Evolutionary conservation across 2,888 invertebrate species (phyloP).

Genomic region (Drosophila siamana): DNA sequence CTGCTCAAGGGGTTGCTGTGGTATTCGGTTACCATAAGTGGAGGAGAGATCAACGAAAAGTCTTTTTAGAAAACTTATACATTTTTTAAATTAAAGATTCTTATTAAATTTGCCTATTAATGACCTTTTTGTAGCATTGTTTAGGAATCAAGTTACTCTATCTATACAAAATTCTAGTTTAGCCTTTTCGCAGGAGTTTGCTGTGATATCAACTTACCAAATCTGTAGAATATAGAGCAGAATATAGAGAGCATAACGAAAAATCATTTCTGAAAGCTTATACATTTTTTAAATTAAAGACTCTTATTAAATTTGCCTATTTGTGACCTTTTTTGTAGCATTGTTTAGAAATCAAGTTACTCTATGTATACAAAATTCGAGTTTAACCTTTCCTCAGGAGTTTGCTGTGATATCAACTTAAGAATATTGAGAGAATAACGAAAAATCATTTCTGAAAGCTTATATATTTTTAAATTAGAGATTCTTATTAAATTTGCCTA

Average conservation of each 20-base stretch:
- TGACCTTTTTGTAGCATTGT: background rate
- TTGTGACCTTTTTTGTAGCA: too few relatives aligned
- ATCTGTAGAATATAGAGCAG: slow-evolving; percentile 1
- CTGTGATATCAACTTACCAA: background rate
- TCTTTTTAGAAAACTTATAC: background rate
- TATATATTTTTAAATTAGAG: too few relatives aligned
- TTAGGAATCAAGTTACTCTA: background rate
- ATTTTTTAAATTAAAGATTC: background rate
- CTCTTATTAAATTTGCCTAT: too few relatives aligned
- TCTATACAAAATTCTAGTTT: too few relatives aligned
- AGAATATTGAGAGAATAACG: background rate
- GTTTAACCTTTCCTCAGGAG: background rate
- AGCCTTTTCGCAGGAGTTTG: background rate
- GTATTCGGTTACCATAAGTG: background rate
- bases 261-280: background rate
- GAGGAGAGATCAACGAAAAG: background rate
- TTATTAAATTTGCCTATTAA: too few relatives aligned
- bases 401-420: slow-evolving; percentile 1
- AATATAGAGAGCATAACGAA: too few relatives aligned
- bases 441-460: background rate
- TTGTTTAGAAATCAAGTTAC: background rate
- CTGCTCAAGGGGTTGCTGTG: background rate
- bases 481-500: background rate
- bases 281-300: too few relatives aligned
- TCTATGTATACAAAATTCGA: background rate